Percentiles rank a stretch among this genome's conserved stretches.
Evolutionary conservation across 1,140 invertebrate species (phyloP).

Genomic region (Daktulosphaira vitifoliae): DNA sequence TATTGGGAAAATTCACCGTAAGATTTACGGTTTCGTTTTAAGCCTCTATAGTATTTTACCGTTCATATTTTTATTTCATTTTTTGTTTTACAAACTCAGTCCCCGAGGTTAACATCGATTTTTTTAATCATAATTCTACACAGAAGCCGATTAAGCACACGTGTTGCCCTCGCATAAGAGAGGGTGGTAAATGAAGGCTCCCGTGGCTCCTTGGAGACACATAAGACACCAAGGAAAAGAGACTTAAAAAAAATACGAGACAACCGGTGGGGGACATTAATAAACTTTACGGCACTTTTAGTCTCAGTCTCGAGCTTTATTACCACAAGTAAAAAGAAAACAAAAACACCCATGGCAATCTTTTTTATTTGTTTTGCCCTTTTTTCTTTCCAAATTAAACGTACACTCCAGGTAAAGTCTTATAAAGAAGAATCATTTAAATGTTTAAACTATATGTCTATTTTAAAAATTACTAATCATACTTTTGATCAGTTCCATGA

Average conservation of each 20-base stretch:
- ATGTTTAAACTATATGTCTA: no score
- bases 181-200: slow-evolving; percentile 23
- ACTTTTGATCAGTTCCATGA: no score
- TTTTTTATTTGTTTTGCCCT: slow-evolving; percentile 28
- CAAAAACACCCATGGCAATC: slow-evolving; percentile 12
- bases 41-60: slow-evolving; percentile 18
- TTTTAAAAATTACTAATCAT: no score
- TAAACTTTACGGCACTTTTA: slow-evolving; percentile 34
- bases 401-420: no score
- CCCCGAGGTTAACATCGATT: slow-evolving; percentile 31
- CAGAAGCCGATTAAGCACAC: slow-evolving; percentile 31
- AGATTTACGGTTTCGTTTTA: slow-evolving; percentile 31
- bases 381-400: no score
- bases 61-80: slow-evolving; percentile 31
- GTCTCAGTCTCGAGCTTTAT: slow-evolving; percentile 31
- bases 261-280: slow-evolving; percentile 34
- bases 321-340: slow-evolving; percentile 28
- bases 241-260: slow-evolving; percentile 29
- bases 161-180: slow-evolving; percentile 20
- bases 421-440: no score
- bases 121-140: slow-evolving; percentile 34
- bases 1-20: slow-evolving; percentile 28
- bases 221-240: slow-evolving; percentile 27
- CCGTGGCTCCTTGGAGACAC: slow-evolving; percentile 31
- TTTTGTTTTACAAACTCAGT: slow-evolving; percentile 4